Conservation (phyloP, 2,113 vertebrate genomes). For the Cyprinus carpio region DNA sequence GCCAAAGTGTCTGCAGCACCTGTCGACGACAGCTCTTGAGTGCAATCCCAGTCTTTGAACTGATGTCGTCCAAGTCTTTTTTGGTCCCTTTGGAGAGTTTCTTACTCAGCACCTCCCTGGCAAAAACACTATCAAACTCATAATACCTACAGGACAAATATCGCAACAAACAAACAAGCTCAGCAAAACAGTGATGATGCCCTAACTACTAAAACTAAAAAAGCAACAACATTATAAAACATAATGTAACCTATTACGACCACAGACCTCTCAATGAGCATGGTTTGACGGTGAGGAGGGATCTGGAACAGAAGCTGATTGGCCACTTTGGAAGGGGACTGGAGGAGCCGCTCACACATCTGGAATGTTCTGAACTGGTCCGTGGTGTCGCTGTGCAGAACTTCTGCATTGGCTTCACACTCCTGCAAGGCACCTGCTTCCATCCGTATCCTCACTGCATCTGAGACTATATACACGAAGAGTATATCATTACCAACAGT, state of each 20-base stretch:
- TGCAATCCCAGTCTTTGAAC: constrained; percentile 82
- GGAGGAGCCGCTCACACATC: constrained; percentile 88
- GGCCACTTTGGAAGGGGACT: constrained; percentile 82
- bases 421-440: constrained; percentile 82
- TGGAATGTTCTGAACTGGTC: constrained; percentile 92
- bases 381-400: constrained; percentile 90
- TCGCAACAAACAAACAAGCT: not conserved
- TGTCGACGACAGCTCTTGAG: constrained; percentile 89
- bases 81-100: constrained; percentile 92
- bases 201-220: not conserved
- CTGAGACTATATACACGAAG: constrained; percentile 71
- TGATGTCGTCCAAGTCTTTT: constrained; percentile 89
- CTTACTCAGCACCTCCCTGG: constrained; percentile 88
- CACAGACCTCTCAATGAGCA: constrained; percentile 85
- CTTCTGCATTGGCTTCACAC: constrained; percentile 81
- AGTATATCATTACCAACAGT: not conserved
- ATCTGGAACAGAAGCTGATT: constrained; percentile 91
- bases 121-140: constrained; percentile 84
- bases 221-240: not conserved
- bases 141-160: constrained; percentile 78
- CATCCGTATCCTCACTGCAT: constrained; percentile 80
- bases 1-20: constrained; percentile 63
- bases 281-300: constrained; percentile 81
- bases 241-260: not conserved
- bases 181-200: not conserved